Conservation (phyloP, 2,797 vertebrate species). For the Takifugu ocellatus region DNA sequence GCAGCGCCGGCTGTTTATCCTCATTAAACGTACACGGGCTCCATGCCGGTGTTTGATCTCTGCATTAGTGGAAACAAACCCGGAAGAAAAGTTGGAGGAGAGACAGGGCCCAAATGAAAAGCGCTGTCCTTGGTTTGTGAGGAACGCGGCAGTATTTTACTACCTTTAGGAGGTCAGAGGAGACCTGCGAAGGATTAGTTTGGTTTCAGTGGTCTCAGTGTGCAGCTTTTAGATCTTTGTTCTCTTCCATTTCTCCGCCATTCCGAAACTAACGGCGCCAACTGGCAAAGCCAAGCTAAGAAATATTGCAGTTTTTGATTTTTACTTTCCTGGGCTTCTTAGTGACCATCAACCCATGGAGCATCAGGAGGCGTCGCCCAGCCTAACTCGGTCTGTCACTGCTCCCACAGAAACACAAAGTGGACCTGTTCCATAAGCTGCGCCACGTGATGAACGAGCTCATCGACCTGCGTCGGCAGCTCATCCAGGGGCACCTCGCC, state of each 20-base stretch:
- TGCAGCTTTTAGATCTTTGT: no score
- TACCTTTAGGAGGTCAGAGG: constrained; percentile 28
- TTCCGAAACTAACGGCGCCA: background rate
- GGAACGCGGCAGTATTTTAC: constrained; percentile 27
- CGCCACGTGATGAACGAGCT: constrained; percentile 99
- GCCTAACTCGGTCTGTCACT: background rate
- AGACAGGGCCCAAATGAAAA: constrained; percentile 44
- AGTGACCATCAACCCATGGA: no score
- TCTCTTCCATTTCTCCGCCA: no score
- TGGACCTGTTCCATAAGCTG: constrained; percentile 98
- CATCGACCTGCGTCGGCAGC: constrained; percentile 95
- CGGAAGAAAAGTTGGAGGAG: constrained; percentile 48
- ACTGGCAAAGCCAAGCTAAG: background rate
- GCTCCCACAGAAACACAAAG: constrained; percentile 90
- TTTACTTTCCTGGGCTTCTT: no score
- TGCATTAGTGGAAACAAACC: constrained; percentile 66
- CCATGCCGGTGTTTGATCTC: constrained; percentile 55
- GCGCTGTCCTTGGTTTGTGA: constrained; percentile 30
- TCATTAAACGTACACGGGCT: constrained; percentile 61
- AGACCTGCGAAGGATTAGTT: constrained; percentile 14
- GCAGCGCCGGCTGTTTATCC: constrained; percentile 42
- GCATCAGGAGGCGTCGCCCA: background rate
- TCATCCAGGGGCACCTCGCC: constrained; percentile 95
- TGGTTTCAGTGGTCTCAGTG: background rate
- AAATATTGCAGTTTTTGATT: background rate